phyloP scores from a whole-genome alignment of 2,888 invertebrate genomes.

The Mamestra brassicae region DNA sequence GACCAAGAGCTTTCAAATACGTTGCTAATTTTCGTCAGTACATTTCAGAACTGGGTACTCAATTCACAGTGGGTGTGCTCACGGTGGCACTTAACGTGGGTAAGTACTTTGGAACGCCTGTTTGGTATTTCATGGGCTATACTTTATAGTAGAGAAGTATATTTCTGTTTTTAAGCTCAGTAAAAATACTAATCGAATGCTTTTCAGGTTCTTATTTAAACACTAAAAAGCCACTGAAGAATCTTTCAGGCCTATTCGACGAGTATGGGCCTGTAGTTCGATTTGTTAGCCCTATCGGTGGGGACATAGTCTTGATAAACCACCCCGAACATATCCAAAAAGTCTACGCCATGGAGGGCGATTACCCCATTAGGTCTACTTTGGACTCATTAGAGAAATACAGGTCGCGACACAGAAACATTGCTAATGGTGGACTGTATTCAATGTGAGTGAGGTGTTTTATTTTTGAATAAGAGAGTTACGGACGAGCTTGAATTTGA shows the following conservation, averaged over 20 bases:
- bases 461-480: neutral
- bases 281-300: constrained; percentile 92
- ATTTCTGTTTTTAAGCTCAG: neutral
- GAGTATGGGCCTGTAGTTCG: constrained; percentile 93
- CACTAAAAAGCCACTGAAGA: constrained; percentile 77
- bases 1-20: constrained; percentile 90
- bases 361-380: constrained; percentile 91
- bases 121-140: neutral
- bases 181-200: neutral
- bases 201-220: constrained; percentile 77
- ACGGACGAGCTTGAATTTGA: neutral
- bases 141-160: neutral
- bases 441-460: constrained; percentile 86
- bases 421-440: constrained; percentile 89
- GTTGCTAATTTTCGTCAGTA: constrained; percentile 91
- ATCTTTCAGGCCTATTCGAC: constrained; percentile 82
- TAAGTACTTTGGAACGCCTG: constrained; percentile 69
- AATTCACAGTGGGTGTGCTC: constrained; percentile 89
- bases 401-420: constrained; percentile 90
- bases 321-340: constrained; percentile 92
- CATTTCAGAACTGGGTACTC: constrained; percentile 92
- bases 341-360: constrained; percentile 92
- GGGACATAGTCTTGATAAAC: constrained; percentile 92
- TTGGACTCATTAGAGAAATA: constrained; percentile 93
- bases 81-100: constrained; percentile 89